Evolutionary conservation across 2,797 vertebrate genomes (phyloP), one percentile per base, ranked within the genome.

Genomic region (Cygnus olor): DNA sequence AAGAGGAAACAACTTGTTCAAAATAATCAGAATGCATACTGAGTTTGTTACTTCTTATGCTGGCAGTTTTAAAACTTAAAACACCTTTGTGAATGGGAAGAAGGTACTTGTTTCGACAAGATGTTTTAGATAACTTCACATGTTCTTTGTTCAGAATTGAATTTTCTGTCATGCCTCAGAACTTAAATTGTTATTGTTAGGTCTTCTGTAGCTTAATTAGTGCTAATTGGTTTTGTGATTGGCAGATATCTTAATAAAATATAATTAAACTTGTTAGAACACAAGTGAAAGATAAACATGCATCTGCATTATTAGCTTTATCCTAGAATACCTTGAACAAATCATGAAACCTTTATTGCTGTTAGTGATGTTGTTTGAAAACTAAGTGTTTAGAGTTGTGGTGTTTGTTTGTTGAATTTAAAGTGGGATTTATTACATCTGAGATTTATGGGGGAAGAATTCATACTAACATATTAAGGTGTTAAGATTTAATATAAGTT

Each of bases 221-320:
- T 87, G 84, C 92, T 97, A 97, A 97, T 94, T 96, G 84, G 83
- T 93, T 96, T 96, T 91, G 89, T 97, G 96, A 98, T 86, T 97
- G 96, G 88, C 97, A 97, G 93, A 58, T 90, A 92, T 83, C 72
- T 96, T 97, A 97, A 98, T 93, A 76, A 84, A 94, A 91, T 85
- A 74, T 96, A 97, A 98, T 97, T 96, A 88, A 87, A 82, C 79
- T 74, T 89, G 81, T 87, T 89, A 84, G 72, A 91, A 92, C 78
- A 82, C 58, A 92, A 79, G 38, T 88, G 34, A 11, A 88, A 92
- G 40, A n/a, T 71, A 64, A 93, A 36, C 77, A 30, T 56, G 7
- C 3, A 27, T 65, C 73, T 85, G 56, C 61, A 45, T 72, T 87
- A 53, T 70, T 80, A 10, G 34, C 63, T 76, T 91, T 88, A 63